Conservation (phyloP, 1,140 invertebrate species). For the Cyphomyrmex costatus region DNA sequence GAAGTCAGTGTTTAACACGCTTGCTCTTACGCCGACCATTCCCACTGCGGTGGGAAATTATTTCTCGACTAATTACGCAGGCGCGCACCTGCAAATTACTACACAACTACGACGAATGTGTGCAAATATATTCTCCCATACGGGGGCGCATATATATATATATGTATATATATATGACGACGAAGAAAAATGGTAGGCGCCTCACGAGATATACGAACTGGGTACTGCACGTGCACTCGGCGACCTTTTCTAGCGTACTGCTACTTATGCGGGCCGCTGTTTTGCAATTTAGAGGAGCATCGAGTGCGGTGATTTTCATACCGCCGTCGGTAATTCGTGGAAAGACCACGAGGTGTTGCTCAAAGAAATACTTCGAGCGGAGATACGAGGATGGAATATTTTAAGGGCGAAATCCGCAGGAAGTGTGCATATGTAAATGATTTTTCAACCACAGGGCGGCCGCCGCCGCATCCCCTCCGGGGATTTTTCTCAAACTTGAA, state of each 20-base stretch:
- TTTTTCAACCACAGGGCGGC: constrained; percentile 24
- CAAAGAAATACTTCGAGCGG: constrained; percentile 54
- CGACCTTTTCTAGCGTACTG: neutral
- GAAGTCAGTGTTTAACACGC: neutral
- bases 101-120: constrained; percentile 41
- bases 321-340: constrained; percentile 54
- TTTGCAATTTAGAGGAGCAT: constrained; percentile 64
- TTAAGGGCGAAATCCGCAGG: constrained; percentile 27
- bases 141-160: neutral
- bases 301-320: constrained; percentile 63
- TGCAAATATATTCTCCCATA: constrained; percentile 3
- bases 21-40: neutral
- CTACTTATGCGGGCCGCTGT: constrained; percentile 50
- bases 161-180: no score
- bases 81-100: constrained; percentile 54
- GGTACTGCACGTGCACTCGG: constrained; percentile 18
- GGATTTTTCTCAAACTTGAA: constrained; percentile 16
- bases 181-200: constrained; percentile 36
- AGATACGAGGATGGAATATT: constrained; percentile 53
- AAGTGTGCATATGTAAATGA: constrained; percentile 56
- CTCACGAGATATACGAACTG: constrained; percentile 13
- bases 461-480: neutral
- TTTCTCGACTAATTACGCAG: constrained; percentile 55
- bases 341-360: constrained; percentile 33
- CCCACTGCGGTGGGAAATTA: constrained; percentile 8